phyloP scores from a whole-genome alignment of 2,797 vertebrate genomes.

The Lemur catta region DNA sequence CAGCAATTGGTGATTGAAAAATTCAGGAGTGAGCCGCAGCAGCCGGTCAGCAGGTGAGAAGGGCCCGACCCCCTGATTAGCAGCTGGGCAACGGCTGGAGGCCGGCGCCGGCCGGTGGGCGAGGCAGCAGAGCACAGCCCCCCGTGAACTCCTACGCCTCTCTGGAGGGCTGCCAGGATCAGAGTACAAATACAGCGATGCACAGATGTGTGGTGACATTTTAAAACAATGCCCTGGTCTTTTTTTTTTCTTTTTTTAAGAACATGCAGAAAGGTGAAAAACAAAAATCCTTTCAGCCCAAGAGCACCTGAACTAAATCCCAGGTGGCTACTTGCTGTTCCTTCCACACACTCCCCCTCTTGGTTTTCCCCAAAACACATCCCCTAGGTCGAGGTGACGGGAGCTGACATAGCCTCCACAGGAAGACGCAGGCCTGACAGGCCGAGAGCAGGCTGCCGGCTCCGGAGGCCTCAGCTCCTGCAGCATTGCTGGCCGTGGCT shows the following conservation, averaged over 20 bases:
- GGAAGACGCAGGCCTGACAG: neutral
- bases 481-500: neutral
- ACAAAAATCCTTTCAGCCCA: neutral
- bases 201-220: neutral
- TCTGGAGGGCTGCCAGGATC: neutral
- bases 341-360: neutral
- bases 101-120: accelerated
- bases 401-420: neutral
- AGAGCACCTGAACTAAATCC: neutral
- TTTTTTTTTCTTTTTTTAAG: neutral
- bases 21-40: neutral
- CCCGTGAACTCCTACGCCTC: accelerated
- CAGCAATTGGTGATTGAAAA: neutral
- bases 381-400: accelerated
- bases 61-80: neutral
- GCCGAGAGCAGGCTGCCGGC: neutral
- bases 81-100: neutral
- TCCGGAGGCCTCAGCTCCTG: accelerated
- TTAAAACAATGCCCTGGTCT: neutral
- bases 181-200: neutral
- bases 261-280: slow-evolving; percentile 18
- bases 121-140: neutral
- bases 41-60: neutral
- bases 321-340: neutral
- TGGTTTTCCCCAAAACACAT: neutral